Evolutionary conservation across 2,113 vertebrate species (phyloP).

Genomic region (Suricata suricatta): DNA sequence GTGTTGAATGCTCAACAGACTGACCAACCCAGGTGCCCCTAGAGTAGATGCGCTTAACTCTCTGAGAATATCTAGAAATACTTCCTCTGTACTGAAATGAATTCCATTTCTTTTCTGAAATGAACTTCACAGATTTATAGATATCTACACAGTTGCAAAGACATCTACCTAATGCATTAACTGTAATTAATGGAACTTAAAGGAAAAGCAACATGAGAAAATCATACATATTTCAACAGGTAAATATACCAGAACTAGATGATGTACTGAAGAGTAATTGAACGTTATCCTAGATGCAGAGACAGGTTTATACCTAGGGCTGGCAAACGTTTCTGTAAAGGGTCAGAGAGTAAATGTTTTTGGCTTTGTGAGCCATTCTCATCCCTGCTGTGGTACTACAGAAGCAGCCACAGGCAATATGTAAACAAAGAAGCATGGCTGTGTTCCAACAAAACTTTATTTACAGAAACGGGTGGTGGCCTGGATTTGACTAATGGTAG

Average conservation of each 20-base stretch:
- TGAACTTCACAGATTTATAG: background rate
- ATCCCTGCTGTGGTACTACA: background rate
- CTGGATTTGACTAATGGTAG: background rate
- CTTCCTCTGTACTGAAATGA: background rate
- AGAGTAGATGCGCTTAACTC: background rate
- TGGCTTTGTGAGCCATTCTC: background rate
- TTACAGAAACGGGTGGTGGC: background rate
- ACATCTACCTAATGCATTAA: background rate
- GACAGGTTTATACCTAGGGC: background rate
- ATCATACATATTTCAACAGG: background rate
- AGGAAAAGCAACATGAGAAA: background rate
- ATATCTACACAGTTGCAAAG: background rate
- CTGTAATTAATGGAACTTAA: background rate
- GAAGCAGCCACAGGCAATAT: background rate
- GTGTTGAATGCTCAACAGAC: too few species aligned
- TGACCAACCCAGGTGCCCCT: too few species aligned
- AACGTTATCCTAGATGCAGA: background rate
- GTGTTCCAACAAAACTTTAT: constrained; percentile 30
- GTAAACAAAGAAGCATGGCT: background rate
- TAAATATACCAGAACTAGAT: background rate
- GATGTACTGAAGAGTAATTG: background rate
- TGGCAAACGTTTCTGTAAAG: background rate
- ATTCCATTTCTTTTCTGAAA: background rate
- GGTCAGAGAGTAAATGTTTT: background rate
- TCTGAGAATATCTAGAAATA: background rate